Evolutionary conservation across 2,888 invertebrate species (phyloP), one percentile per base, ranked within the genome.

Genomic region (Ophion costatus): DNA sequence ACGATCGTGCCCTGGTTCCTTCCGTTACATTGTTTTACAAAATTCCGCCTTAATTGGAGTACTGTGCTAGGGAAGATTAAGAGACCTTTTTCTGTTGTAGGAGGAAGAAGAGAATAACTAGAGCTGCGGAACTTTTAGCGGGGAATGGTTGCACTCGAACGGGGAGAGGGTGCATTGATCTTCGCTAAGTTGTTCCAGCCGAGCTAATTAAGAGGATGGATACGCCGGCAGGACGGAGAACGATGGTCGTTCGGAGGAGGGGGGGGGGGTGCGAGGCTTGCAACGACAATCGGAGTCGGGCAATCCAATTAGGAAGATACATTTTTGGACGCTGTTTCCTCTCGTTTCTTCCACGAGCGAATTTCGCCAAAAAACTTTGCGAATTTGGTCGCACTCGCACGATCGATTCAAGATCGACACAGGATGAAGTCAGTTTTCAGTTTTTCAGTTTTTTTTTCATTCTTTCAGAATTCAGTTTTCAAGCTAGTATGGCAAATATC

Each of bases 221-320:
- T 57, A 80, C 59, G 59, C 82, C 33, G 61, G 56, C 29, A 61
- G 83, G 70, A 76, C 76, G 63, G 74, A 73, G 73, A 74, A 61
- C 51, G 45, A 22, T 51, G 5, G 71, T 71, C 64, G 64, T 75
- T 61, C 51, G 24, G 67, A 57, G 42, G 78, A 24, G 67, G 63
- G 57, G 57, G 38, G 38, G 38, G 38, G 38, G 5, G 51, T 51
- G 51, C 51, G 2, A 17, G 5, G 51, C 17, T 66, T 78, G 74
- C 79, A 80, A 69, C 77, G 83, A 84, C 79, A 70, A 70, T 73
- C 76, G 82, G 57, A 82, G 70, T 87, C 75, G 82, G 73, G 78
- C 86, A 87, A 87, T 90, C 89, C 90, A 88, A 90, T 90, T 90
- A 90, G 86, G 86, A 84, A 88, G 88, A 89, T 90, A 87, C 87